A percentile compares a stretch with the other conserved stretches of the same genome.
Evolutionary conservation across 1,140 invertebrate genomes (phyloP).

Genomic region (Camponotus floridanus): DNA sequence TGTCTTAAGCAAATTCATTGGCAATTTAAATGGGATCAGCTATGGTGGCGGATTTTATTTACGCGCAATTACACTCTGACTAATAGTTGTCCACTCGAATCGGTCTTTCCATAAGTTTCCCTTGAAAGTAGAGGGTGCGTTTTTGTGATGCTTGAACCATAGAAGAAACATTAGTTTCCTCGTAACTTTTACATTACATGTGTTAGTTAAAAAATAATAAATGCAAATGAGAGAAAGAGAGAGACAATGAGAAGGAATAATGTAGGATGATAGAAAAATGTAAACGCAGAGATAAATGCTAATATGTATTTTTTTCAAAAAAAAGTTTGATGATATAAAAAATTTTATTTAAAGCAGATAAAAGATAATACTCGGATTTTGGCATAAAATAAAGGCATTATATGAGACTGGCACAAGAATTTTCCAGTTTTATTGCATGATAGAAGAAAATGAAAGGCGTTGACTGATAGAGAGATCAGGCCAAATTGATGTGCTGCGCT

Average conservation of each 20-base stretch:
- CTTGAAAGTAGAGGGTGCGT: constrained; percentile 34
- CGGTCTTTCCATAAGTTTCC: constrained; percentile 53
- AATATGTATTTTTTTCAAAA: neutral
- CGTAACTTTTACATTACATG: constrained; percentile 59
- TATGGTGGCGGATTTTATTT: constrained; percentile 70
- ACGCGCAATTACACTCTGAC: constrained; percentile 71
- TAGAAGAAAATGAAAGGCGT: constrained; percentile 59
- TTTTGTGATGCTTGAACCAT: constrained; percentile 56
- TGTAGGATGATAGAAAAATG: neutral
- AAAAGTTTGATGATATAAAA: neutral
- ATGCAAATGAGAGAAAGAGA: neutral
- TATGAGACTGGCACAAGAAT: constrained; percentile 19
- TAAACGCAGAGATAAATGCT: neutral
- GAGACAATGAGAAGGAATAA: neutral
- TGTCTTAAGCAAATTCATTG: constrained; percentile 38
- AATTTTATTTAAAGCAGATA: constrained; percentile 21
- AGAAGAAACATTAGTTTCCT: constrained; percentile 69
- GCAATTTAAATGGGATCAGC: constrained; percentile 56
- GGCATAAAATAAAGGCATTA: neutral
- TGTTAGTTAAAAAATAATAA: constrained; percentile 71
- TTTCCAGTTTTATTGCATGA: constrained; percentile 46
- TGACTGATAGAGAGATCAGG: constrained; percentile 76
- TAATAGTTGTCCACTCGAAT: constrained; percentile 68
- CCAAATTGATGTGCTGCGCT: constrained; percentile 67
- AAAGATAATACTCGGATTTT: constrained; percentile 43